Base-by-base conservation (phyloP, 2,113 vertebrate genomes). In the Saccopteryx bilineata region DNA sequence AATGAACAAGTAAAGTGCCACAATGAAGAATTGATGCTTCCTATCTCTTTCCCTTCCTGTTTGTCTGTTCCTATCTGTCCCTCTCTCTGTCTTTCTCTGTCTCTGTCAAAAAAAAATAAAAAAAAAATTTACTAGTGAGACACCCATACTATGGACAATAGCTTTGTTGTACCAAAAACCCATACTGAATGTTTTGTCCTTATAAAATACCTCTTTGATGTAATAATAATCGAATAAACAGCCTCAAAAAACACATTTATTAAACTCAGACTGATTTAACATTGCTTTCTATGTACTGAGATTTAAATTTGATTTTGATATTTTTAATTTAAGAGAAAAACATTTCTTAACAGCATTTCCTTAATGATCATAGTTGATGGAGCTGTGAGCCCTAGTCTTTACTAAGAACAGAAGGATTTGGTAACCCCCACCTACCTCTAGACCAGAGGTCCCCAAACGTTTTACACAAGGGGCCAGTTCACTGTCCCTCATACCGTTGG, bases 311-410 rank as follows among this genome's bases (percentile, higher is more conserved):
- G 26, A 58, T 68, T 95, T 81, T 75, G 17, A 84, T 60, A 60
- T 89, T 96, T 96, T 95, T 83, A 82, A 94, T 84, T 90, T 95
- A 56, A 80, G 78, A 11, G 66, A 79, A 93, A 96, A n/a, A 12
- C 19, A 39, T 21, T 82, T 96, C 33, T 93, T 93, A 89, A 26
- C 19, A 96, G 7, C 5, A 5, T 82, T 63, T 78, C 28, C 80
- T 90, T 74, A 78, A 39, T 28, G 28, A 14, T 82, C 12, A 75
- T 68, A 54, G 23, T 88, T 96, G 79, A 52, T 0, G 0, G 18
- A 91, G 10, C 12, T 23, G 12, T 21, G 69, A 71, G 14, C 21
- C 65, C 58, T 81, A 23, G 18, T 72, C n/a, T 72, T 91, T 31
- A 68, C 39, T 54, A 52, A 79, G 28, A 75, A 95, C 39, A 68